Evolutionary conservation across 35 echinoderm and acorn worm species (phyloP).

Genomic region (Acanthaster planci): DNA sequence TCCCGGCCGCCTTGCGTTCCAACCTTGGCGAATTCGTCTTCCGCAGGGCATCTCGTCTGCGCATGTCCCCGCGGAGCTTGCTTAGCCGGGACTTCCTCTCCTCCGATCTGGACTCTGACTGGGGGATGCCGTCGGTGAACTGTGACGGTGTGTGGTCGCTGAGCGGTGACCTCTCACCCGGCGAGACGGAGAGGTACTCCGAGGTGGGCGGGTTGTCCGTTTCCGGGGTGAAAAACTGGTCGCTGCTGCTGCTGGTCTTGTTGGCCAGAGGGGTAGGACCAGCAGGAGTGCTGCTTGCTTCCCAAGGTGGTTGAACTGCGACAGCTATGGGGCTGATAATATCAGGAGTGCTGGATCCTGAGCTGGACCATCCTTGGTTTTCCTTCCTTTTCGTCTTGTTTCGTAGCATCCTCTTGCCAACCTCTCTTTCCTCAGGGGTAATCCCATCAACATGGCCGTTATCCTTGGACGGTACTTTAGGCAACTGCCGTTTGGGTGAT

Average conservation of each 20-base stretch:
- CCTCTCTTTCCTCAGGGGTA: neutral
- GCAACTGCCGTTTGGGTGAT: constrained; percentile 23
- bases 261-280: constrained; percentile 36
- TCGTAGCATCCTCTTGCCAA: neutral
- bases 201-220: neutral
- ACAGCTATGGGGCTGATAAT: neutral
- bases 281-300: constrained; percentile 7
- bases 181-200: constrained; percentile 24
- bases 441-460: neutral
- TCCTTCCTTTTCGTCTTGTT: neutral
- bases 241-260: constrained; percentile 42
- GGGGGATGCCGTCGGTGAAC: constrained; percentile 72
- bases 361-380: neutral
- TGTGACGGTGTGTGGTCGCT: constrained; percentile 41
- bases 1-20: neutral
- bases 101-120: constrained; percentile 87
- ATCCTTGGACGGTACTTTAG: constrained; percentile 6
- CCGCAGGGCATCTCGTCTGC: neutral
- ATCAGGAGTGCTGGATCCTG: neutral
- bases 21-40: neutral
- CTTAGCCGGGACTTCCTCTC: constrained; percentile 85
- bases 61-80: constrained; percentile 60
- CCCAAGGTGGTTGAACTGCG: neutral
- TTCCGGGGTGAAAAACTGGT: constrained; percentile 18
- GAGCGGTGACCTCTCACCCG: constrained; percentile 32